Evolutionary conservation across 1,140 invertebrate genomes (phyloP), one percentile per base, ranked within the genome.

Genomic region (Drosophila lowei): DNA sequence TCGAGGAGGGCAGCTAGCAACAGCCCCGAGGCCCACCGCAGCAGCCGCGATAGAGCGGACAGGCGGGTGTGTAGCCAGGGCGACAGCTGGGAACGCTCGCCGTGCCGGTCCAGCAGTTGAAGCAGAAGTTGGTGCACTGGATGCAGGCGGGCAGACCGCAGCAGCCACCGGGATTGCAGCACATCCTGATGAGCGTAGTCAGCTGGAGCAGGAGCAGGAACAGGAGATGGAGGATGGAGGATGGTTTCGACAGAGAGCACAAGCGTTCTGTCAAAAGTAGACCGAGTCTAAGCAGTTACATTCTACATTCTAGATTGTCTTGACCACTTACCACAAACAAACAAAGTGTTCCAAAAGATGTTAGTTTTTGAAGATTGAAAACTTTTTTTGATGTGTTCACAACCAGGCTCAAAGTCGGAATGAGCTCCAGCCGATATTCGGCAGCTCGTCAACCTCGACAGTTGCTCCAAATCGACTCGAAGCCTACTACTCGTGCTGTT

Each of bases 101-200:
- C 18, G 65, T 76, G 1, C 84, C 84, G 3, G 83, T 86, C 74
- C 79, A 88, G 50, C 58, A 89, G 6, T 88, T 88, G 23, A 42
- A 86, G 54, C 74, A 89, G 15, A 86, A 86, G 52, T 88, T 83
- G 0, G 84, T 88, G 34, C 75, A 78, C 43, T 86, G 83, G 7
- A 86, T 76, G 11, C 46, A 46, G 0, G 79, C 21, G 15, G 83
- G 74, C 9, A 65, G 21, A n/a, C 59, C 61, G 23, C 81, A 86
- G 28, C 61, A 78, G 56, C 83, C 84, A 48, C 84, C 84, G 21
- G 84, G 75, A 68, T 66, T 55, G 43, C 84, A 89, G 59, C 78
- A 83, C 81, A 83, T 88, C 2, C 47, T 48, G 11, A 38, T 2
- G 34, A 38, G 3, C 9, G 8, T 3, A 34, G 9, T 34, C 9